Conservation (phyloP, 92 coral and sea anemone species). For the Porites divaricata region DNA sequence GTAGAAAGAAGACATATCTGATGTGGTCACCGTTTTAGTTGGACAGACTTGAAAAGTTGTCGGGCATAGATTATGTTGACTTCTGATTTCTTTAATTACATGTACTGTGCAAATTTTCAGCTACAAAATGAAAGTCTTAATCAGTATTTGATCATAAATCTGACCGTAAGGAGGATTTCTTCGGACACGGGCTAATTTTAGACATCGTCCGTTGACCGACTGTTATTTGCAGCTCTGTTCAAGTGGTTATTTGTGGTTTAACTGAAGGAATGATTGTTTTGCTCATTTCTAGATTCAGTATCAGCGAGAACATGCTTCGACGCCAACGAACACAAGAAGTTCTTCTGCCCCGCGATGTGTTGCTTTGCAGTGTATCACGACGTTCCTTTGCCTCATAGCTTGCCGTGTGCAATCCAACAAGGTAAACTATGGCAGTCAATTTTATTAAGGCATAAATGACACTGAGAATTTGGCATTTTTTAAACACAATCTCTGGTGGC, state of each 20-base stretch:
- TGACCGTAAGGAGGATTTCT: no score
- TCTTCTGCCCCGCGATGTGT: constrained; percentile 55
- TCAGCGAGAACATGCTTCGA: constrained; percentile 34
- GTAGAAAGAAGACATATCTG: no score
- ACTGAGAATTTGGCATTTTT: no score
- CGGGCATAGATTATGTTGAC: no score
- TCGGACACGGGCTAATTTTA: no score
- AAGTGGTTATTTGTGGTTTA: neutral
- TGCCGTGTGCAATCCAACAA: constrained; percentile 29
- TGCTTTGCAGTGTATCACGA: constrained; percentile 58
- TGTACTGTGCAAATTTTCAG: no score
- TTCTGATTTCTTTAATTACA: no score
- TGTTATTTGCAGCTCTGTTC: neutral
- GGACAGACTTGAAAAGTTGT: no score
- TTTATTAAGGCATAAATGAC: neutral
- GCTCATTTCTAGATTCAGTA: constrained; percentile 17
- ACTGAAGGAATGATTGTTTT: neutral
- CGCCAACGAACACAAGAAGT: constrained; percentile 39
- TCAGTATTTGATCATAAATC: no score
- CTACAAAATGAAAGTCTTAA: no score
- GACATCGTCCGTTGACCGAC: no score
- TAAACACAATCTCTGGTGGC: neutral
- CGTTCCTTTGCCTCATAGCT: constrained; percentile 42
- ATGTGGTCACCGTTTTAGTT: no score
- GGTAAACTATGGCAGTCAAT: constrained; percentile 7